Evolutionary conservation across 2,113 vertebrate species (phyloP).

Genomic region (Prietella phreatophila): DNA sequence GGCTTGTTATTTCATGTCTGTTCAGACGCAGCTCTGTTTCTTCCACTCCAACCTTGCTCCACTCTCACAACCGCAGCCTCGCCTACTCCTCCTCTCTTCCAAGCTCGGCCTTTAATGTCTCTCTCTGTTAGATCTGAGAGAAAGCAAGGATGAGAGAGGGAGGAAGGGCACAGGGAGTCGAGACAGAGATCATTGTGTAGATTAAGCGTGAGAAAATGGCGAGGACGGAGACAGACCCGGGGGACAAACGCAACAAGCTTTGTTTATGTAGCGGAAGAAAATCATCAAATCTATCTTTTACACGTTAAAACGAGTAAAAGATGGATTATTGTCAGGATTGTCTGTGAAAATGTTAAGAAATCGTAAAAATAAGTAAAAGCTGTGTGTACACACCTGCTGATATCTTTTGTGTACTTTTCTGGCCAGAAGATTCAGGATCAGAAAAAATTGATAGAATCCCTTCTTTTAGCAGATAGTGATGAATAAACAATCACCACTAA

Average conservation of each 20-base stretch:
- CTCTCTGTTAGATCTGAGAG: conserved; percentile 10
- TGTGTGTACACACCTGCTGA: background rate
- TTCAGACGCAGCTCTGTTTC: background rate
- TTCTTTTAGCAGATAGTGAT: background rate
- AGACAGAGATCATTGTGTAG: conserved; percentile 31
- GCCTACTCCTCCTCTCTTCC: conserved; percentile 4
- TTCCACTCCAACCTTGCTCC: background rate
- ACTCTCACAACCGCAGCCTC: conserved; percentile 16
- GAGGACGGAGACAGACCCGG: background rate
- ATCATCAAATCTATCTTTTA: background rate
- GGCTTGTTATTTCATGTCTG: conserved; percentile 13
- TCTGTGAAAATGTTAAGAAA: background rate
- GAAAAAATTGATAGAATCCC: background rate
- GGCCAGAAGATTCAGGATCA: background rate
- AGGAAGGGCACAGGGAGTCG: conserved; percentile 1
- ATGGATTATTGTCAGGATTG: background rate
- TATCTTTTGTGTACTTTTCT: background rate
- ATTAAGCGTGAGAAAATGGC: conserved; percentile 25
- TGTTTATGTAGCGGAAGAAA: background rate
- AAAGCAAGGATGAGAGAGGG: background rate
- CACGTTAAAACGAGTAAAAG: background rate
- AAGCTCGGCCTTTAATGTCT: conserved; percentile 22
- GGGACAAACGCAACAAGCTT: background rate
- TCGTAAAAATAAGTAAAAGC: background rate
- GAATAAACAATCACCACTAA: background rate